Percentiles rank a stretch among this genome's conserved stretches.
These are phyloP conservation scores for Drosophila helvetica DNA, from an alignment of 2,888 invertebrate genomes.

Conservation along the genomic window DNA sequence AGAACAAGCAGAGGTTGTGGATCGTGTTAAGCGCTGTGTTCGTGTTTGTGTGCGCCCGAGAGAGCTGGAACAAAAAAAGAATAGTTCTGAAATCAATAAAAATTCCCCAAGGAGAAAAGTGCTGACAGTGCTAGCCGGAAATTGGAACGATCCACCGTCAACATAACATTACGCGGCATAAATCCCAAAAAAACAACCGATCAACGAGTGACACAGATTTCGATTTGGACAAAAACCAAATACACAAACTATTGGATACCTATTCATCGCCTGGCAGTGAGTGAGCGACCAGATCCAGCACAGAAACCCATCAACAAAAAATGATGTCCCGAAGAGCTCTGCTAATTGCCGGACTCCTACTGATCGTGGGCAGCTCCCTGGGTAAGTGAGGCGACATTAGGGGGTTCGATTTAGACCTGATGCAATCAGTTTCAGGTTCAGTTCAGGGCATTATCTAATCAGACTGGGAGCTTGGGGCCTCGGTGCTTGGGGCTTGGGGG, in stretches of 20 bases:
- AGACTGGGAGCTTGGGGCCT: background rate
- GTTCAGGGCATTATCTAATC: slow-evolving; percentile 38
- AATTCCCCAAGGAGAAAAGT: slow-evolving; percentile 52
- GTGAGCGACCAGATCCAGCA: slow-evolving; percentile 14
- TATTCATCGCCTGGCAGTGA: slow-evolving; percentile 12
- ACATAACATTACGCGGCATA: slow-evolving; percentile 70
- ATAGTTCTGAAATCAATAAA: slow-evolving; percentile 28
- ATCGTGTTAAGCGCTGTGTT: slow-evolving; percentile 1
- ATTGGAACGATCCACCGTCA: slow-evolving; percentile 57
- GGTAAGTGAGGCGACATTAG: slow-evolving; percentile 47
- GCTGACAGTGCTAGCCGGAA: slow-evolving; percentile 64
- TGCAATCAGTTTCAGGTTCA: slow-evolving; percentile 25
- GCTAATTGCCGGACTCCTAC: slow-evolving; percentile 37
- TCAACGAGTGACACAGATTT: slow-evolving; percentile 61
- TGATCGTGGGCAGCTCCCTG: slow-evolving; percentile 51
- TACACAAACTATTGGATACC: slow-evolving; percentile 24
- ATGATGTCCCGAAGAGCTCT: slow-evolving; percentile 54
- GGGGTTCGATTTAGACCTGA: slow-evolving; percentile 28
- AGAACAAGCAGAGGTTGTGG: slow-evolving; percentile 1
- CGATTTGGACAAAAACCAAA: slow-evolving; percentile 28
- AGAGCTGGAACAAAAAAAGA: slow-evolving; percentile 27
- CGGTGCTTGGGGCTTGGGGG: background rate
- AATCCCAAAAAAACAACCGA: slow-evolving; percentile 49
- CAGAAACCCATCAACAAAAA: slow-evolving; percentile 14
- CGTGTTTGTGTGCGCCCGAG: slow-evolving; percentile 22